These are phyloP conservation scores for Fulmarus glacialis DNA, from an alignment of 2,113 vertebrate genomes.

Conservation along the genomic window DNA sequence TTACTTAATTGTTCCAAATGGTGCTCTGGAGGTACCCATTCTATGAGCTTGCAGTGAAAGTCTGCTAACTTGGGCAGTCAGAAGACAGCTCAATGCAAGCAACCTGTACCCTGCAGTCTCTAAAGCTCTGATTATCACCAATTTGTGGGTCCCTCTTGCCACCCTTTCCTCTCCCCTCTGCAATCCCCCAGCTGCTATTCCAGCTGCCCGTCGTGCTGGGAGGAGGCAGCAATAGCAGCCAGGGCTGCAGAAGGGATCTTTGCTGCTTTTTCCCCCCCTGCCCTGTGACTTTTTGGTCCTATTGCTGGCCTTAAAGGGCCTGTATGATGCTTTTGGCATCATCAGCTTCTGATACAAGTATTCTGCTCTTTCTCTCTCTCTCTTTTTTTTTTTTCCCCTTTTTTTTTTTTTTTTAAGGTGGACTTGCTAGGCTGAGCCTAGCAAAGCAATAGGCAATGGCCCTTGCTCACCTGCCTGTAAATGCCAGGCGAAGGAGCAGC, in stretches of 20 bases:
- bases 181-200: not conserved
- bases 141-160: fast-evolving
- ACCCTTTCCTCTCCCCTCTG: not conserved
- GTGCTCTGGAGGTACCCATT: not conserved
- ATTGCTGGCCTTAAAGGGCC: not conserved
- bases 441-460: not conserved
- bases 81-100: fast-evolving
- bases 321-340: not conserved
- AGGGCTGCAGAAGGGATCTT: not conserved
- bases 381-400: not conserved
- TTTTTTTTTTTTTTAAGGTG: not conserved
- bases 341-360: not conserved
- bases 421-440: not conserved
- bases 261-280: too few species aligned
- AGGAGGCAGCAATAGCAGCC: not conserved
- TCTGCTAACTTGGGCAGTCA: fast-evolving
- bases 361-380: not conserved
- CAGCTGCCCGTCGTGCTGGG: not conserved
- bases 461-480: not conserved
- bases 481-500: not conserved
- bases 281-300: too few species aligned
- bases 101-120: not conserved
- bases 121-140: fast-evolving
- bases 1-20: not conserved
- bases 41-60: fast-evolving